phyloP scores from a whole-genome alignment of 1,140 invertebrate genomes.

The Aphelenchoides besseyi region DNA sequence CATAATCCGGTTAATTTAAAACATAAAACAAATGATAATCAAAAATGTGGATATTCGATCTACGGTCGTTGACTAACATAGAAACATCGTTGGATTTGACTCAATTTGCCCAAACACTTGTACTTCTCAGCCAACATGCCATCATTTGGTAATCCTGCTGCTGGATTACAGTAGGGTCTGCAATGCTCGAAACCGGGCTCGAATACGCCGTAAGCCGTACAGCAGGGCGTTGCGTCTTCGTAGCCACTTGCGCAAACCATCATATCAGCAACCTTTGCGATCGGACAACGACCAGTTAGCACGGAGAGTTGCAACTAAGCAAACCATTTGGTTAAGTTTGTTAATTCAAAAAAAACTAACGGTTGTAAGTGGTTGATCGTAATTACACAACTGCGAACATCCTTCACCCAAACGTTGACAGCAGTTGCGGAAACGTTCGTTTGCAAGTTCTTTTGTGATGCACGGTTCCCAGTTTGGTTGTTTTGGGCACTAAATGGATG shows the following conservation, averaged over 20 bases:
- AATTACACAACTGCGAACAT: constrained; percentile 54
- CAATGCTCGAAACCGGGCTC: constrained; percentile 62
- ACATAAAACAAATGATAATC: constrained; percentile 16
- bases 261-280: constrained; percentile 60
- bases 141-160: constrained; percentile 58
- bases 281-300: constrained; percentile 60
- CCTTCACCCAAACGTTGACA: constrained; percentile 57
- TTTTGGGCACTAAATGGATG: constrained; percentile 39
- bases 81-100: constrained; percentile 61
- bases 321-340: constrained; percentile 2
- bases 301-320: constrained; percentile 61
- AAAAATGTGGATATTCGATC: constrained; percentile 19
- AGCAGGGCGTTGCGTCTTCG: constrained; percentile 60
- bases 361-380: constrained; percentile 58
- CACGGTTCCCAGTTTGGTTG: constrained; percentile 61
- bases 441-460: constrained; percentile 60
- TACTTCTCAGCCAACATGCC: constrained; percentile 62
- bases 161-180: constrained; percentile 60
- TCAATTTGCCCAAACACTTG: constrained; percentile 55
- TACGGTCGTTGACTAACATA: constrained; percentile 58
- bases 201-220: constrained; percentile 58
- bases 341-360: constrained; percentile 38
- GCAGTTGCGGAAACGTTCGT: constrained; percentile 58
- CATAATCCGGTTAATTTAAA: background rate
- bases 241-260: constrained; percentile 62